Conservation (phyloP, 2,113 vertebrate species). For the Carlito syrichta region DNA sequence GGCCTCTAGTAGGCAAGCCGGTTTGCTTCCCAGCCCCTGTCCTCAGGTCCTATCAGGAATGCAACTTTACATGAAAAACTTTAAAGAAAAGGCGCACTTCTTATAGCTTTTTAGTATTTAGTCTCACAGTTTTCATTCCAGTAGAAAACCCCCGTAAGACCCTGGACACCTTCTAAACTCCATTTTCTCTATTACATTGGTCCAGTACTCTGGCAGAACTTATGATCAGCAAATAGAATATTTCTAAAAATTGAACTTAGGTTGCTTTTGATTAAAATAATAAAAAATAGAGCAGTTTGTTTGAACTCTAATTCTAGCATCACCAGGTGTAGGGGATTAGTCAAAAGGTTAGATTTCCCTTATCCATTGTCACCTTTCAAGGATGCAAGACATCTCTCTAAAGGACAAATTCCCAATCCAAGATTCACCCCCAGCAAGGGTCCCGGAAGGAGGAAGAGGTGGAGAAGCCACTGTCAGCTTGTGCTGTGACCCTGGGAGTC, state of each 20-base stretch:
- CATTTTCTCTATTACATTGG: neutral
- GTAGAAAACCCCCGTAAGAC: neutral
- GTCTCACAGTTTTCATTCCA: neutral
- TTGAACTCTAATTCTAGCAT: neutral
- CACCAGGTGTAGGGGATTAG: neutral
- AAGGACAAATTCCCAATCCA: neutral
- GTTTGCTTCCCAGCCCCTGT: neutral
- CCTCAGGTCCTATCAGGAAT: neutral
- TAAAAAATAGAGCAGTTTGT: neutral
- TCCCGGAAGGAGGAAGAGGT: neutral
- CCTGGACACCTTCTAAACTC: neutral
- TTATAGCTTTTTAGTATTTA: neutral
- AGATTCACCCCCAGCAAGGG: neutral
- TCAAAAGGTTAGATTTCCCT: neutral
- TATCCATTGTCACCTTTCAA: neutral
- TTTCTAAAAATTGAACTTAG: neutral
- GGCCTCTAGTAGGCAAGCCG: neutral
- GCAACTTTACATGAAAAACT: neutral
- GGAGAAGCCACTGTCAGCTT: neutral
- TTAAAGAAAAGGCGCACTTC: neutral
- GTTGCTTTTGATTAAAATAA: constrained; percentile 1
- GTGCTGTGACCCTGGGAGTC: neutral
- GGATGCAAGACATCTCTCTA: neutral
- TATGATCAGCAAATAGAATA: neutral
- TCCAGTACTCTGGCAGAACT: neutral